These are phyloP conservation scores for Aphrophora alni DNA, from an alignment of 2,888 invertebrate genomes.

Conservation along the genomic window DNA sequence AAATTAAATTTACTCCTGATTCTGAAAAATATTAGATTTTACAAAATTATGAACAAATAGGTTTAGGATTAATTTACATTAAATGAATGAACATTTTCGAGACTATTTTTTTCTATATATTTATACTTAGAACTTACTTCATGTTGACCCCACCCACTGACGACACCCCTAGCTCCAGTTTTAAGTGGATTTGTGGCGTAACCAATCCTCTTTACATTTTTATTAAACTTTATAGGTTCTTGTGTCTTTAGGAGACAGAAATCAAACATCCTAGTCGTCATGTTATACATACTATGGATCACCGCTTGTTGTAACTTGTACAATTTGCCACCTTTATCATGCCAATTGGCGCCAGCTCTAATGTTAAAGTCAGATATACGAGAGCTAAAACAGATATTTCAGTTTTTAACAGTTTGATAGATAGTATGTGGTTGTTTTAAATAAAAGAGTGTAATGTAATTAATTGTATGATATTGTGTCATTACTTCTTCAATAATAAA, in stretches of 20 bases:
- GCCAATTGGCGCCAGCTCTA: neutral
- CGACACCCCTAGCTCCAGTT: neutral
- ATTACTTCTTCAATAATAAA: no score
- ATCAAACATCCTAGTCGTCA: neutral
- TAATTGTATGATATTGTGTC: no score
- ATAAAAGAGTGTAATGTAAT: no score
- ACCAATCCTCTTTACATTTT: neutral
- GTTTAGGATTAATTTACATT: no score
- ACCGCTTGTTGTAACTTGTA: neutral
- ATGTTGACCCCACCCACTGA: neutral
- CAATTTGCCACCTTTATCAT: neutral
- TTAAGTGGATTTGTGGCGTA: neutral
- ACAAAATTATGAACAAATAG: no score
- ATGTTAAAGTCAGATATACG: neutral
- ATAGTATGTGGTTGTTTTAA: no score
- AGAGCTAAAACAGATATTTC: neutral
- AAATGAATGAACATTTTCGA: no score
- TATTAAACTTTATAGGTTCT: neutral
- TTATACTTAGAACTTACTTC: no score
- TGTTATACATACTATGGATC: neutral
- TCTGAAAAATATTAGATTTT: no score
- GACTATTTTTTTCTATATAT: no score
- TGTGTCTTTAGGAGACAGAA: neutral
- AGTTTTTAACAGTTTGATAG: no score
- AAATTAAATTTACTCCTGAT: no score